Conservation (phyloP, 2,888 invertebrate genomes). For the Drosophila mercatorum region DNA sequence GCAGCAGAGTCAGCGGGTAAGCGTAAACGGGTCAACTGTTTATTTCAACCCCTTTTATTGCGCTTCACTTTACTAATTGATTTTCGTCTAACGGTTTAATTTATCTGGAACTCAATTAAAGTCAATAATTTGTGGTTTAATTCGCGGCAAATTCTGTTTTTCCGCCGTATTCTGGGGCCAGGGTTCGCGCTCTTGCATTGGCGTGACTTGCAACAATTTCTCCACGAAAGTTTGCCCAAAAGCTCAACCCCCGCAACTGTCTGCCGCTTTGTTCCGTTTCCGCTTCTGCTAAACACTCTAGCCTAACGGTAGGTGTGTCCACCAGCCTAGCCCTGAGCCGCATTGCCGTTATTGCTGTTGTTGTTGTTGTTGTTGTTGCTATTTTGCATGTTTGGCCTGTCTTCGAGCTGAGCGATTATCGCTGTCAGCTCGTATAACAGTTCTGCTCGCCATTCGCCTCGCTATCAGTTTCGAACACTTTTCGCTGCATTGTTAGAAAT, state of each 20-base stretch:
- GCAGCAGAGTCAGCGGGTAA: constrained; percentile 39
- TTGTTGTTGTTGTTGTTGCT: constrained; percentile 19
- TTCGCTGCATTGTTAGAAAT: constrained; percentile 56
- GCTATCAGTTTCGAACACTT: constrained; percentile 57
- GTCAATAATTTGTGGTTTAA: constrained; percentile 62
- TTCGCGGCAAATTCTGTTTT: constrained; percentile 67
- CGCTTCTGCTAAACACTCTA: constrained; percentile 54
- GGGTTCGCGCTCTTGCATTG: constrained; percentile 66
- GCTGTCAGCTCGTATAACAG: constrained; percentile 69
- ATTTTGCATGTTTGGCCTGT: constrained; percentile 43
- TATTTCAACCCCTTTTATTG: background rate
- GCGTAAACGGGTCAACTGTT: constrained; percentile 56
- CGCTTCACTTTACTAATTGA: constrained; percentile 29
- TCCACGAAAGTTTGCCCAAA: constrained; percentile 48
- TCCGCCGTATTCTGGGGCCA: constrained; percentile 59
- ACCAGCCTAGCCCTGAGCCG: constrained; percentile 41
- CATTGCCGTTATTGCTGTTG: constrained; percentile 14
- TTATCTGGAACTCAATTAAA: constrained; percentile 67
- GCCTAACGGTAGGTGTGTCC: constrained; percentile 65
- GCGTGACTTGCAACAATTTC: constrained; percentile 73
- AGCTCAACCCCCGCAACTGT: constrained; percentile 42
- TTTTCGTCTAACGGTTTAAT: constrained; percentile 38
- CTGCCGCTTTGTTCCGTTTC: constrained; percentile 76
- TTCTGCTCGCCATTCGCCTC: constrained; percentile 26
- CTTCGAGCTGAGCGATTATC: constrained; percentile 65